Evolutionary conservation across 2,797 vertebrate species (phyloP).

Genomic region (Varecia variegata): DNA sequence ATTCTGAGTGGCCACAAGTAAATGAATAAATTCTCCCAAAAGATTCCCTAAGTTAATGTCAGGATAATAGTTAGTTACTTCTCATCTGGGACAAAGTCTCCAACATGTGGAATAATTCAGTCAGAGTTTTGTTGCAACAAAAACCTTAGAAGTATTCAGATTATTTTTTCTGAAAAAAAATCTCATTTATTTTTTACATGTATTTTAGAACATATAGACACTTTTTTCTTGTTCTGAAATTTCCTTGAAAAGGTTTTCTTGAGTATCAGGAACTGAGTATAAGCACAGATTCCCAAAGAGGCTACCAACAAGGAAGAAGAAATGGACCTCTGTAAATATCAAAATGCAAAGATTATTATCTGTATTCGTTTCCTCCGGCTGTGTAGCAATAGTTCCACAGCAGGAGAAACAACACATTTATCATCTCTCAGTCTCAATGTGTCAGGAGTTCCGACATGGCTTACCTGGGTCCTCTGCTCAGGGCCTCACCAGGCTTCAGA

Average conservation of each 20-base stretch:
- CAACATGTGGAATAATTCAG: not conserved
- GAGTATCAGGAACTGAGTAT: not conserved
- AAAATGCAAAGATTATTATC: not conserved
- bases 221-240: not conserved
- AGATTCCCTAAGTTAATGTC: not conserved
- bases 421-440: not conserved
- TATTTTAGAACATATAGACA: not conserved
- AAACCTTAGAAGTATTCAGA: not conserved
- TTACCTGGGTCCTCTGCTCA: not conserved
- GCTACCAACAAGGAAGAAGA: not conserved
- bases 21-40: not conserved
- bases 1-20: not conserved
- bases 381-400: not conserved
- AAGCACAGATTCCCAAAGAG: not conserved
- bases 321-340: accelerated
- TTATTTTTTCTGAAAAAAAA: not conserved
- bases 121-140: not conserved
- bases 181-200: not conserved
- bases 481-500: not conserved
- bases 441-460: accelerated
- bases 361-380: not conserved
- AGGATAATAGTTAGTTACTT: not conserved
- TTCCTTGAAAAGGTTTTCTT: not conserved
- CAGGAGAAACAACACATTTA: too few relatives aligned
- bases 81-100: not conserved